Conservation (phyloP, 2,797 vertebrate genomes). For the Mus minutoides region DNA sequence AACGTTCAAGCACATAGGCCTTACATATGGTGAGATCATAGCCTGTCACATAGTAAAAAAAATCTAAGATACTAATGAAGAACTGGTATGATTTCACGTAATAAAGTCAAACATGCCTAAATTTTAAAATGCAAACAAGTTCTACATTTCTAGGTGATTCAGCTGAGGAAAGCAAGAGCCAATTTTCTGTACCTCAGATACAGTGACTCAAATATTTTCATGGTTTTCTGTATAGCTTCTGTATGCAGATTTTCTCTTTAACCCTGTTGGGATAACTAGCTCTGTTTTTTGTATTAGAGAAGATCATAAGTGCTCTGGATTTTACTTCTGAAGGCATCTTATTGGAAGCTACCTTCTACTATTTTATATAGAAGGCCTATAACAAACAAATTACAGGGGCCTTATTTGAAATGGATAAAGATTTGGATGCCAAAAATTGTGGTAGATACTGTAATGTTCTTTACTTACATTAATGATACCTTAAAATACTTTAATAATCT, state of each 20-base stretch:
- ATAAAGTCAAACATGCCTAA: not conserved
- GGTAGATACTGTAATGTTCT: not conserved
- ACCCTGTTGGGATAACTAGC: not conserved
- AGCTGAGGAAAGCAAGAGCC: not conserved
- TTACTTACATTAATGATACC: not conserved
- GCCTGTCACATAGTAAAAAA: constrained; percentile 54
- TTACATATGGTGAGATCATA: not conserved
- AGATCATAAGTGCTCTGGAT: not conserved
- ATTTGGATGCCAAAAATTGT: not conserved
- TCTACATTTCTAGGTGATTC: not conserved
- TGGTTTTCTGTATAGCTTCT: not conserved
- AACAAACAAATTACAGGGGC: not conserved
- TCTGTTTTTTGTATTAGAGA: constrained; percentile 1
- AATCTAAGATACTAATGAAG: constrained; percentile 15
- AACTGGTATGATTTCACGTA: constrained; percentile 68
- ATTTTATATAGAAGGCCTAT: not conserved
- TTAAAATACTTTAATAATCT: constrained; percentile 8
- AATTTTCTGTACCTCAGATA: not conserved
- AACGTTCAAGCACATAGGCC: not conserved
- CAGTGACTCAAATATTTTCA: not conserved
- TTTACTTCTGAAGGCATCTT: not conserved
- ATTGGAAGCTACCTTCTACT: not conserved
- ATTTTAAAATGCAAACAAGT: not conserved
- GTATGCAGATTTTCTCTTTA: not conserved
- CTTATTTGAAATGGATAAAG: not conserved